Percentiles rank a stretch among this genome's conserved stretches.
phyloP scores from a whole-genome alignment of 2,888 invertebrate species.

The Cryptosula pallasiana region DNA sequence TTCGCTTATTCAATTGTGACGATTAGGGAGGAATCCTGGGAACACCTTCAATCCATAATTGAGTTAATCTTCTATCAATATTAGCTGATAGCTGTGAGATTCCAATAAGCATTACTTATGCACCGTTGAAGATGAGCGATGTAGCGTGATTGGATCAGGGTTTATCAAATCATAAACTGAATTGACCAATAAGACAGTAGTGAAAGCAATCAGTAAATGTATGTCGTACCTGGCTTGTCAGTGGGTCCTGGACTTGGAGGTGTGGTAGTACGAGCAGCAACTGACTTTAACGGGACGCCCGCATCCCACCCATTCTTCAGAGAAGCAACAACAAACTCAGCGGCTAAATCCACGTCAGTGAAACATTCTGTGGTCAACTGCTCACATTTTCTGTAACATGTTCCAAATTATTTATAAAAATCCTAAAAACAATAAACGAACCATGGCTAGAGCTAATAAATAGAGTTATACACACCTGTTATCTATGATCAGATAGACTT shows the following conservation, averaged over 20 bases:
- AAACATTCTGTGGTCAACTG: slow-evolving; percentile 63
- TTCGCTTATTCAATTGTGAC: too few relatives aligned
- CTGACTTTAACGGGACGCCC: slow-evolving; percentile 30
- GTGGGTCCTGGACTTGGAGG: background rate
- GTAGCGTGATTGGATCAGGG: too few relatives aligned
- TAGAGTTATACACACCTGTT: slow-evolving; percentile 12
- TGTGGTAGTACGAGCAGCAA: background rate
- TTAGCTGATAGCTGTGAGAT: too few relatives aligned
- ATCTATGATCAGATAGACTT: slow-evolving; percentile 11
- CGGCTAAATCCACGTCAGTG: slow-evolving; percentile 71
- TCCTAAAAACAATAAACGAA: background rate
- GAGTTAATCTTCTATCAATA: too few relatives aligned
- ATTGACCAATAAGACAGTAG: background rate
- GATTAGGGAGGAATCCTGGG: too few relatives aligned
- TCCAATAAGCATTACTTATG: too few relatives aligned
- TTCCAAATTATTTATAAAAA: background rate
- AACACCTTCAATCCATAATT: too few relatives aligned
- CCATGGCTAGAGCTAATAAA: too few relatives aligned
- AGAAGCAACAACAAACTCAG: slow-evolving; percentile 82
- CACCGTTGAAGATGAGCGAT: too few relatives aligned
- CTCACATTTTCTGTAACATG: slow-evolving; percentile 8
- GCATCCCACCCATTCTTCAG: slow-evolving; percentile 55
- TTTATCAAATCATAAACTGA: too few relatives aligned
- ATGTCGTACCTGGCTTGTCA: background rate
- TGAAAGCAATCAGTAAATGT: too few relatives aligned